A percentile compares a stretch with the other conserved stretches of the same genome.
Evolutionary conservation across 2,797 vertebrate species (phyloP).

Genomic region (Moxostoma hubbsi): DNA sequence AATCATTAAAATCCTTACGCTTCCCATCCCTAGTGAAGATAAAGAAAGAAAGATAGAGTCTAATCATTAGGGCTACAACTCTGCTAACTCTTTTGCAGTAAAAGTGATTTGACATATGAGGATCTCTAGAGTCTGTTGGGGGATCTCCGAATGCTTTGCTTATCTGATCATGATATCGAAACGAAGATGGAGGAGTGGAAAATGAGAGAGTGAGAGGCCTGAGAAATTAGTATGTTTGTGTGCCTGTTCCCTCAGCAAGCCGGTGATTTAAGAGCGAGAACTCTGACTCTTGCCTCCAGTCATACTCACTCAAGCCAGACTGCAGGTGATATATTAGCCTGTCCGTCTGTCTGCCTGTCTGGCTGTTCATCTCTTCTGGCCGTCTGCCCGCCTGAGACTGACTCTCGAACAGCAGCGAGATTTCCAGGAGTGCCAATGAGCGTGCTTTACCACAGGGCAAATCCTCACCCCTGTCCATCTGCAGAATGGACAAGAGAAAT

Average conservation of each 20-base stretch:
- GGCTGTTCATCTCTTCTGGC: conserved; percentile 25
- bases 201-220: conserved; percentile 4
- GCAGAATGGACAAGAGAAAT: conserved; percentile 76
- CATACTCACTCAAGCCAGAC: conserved; percentile 80
- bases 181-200: conserved; percentile 3
- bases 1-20: conserved; percentile 3
- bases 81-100: conserved; percentile 19
- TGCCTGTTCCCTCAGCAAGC: conserved; percentile 51
- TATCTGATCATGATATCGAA: conserved; percentile 31
- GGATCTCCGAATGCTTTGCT: conserved; percentile 26
- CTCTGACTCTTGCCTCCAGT: conserved; percentile 73
- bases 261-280: conserved; percentile 32
- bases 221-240: conserved; percentile 10
- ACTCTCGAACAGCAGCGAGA: conserved; percentile 29
- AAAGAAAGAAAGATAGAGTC: background rate
- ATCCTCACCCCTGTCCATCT: conserved; percentile 71
- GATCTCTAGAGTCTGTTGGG: conserved; percentile 24
- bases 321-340: conserved; percentile 77
- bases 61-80: conserved; percentile 8
- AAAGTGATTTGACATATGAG: conserved; percentile 48
- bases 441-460: conserved; percentile 78
- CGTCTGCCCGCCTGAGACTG: conserved; percentile 31
- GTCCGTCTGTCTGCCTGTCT: conserved; percentile 63
- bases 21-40: background rate
- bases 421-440: conserved; percentile 57